Base-by-base conservation (phyloP, 2,888 invertebrate species). In the Leucophenga maculata region DNA sequence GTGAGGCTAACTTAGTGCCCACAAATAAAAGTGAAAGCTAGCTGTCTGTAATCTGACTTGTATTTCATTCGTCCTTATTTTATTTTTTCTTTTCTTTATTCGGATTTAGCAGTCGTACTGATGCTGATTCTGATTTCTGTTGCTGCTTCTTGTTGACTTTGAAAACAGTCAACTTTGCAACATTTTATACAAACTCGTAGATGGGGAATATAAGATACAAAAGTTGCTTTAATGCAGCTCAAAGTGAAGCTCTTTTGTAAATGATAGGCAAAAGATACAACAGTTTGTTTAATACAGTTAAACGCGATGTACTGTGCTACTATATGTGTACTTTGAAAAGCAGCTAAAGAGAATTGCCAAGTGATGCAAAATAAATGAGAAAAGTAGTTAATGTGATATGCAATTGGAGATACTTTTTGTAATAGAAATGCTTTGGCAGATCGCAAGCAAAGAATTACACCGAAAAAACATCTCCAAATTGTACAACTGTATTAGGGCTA, bases 91-190 rank as follows among this genome's bases (percentile, higher is more conserved):
- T 32, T 26, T 26, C 4, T 26, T 26, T 4, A 26, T 26, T 26
- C 3, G 26, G 26, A 26, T 26, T 26, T 39, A 39, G 39, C 8
- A 39, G 39, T 39, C 11, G 9, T 11, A 59, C 46, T 48, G 60
- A 8, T 57, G 67, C 62, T 26, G 26, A 3, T 4, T 26, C 26
- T 26, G 26, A 26, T 26, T 26, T 26, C 26, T 26, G 26, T 26
- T 26, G 26, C 26, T 26, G 4, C 4, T 2, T 26, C 69, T 74
- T 73, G 82, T 83, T 80, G 84, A 80, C 84, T 80, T 74, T 78
- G 79, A 78, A 80, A 82, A 82, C 82, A 76, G 72, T 75, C 76
- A 72, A 77, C 76, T 32, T 44, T 32, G 32, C 14, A 11, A 16
- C 52, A 68, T 26, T 26, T 3, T 26, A 26, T 26, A 3, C n/a